Conservation (phyloP, 2,888 invertebrate species). For the Pheosia gnoma region DNA sequence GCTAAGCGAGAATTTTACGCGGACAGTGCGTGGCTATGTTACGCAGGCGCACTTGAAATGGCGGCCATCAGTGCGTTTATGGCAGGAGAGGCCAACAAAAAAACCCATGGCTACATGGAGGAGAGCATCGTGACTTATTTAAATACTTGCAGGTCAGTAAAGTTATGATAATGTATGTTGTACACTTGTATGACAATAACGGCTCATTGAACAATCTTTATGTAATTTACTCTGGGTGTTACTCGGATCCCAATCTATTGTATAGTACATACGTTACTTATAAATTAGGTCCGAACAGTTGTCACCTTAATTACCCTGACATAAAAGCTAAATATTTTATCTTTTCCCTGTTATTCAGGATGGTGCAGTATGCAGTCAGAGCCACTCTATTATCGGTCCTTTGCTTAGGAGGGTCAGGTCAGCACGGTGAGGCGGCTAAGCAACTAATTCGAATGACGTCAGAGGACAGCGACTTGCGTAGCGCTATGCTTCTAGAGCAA, state of each 20-base stretch:
- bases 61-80: conserved; percentile 96
- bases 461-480: conserved; percentile 98
- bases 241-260: too few relatives aligned
- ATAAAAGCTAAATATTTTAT: too few relatives aligned
- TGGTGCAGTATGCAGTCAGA: conserved; percentile 96
- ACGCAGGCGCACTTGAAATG: conserved; percentile 98
- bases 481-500: conserved; percentile 96
- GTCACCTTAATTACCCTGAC: too few relatives aligned
- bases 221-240: too few relatives aligned
- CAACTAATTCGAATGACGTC: conserved; percentile 97
- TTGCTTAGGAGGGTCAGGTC: conserved; percentile 90
- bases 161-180: conserved; percentile 31
- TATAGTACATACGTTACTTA: too few relatives aligned
- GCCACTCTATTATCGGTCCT: conserved; percentile 95
- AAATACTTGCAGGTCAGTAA: conserved; percentile 91
- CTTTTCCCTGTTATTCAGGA: conserved; percentile 76
- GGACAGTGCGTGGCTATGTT: conserved; percentile 98
- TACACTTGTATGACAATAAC: too few relatives aligned
- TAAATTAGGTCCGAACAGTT: too few relatives aligned
- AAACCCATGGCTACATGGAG: conserved; percentile 96
- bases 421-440: conserved; percentile 96
- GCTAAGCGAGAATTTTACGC: conserved; percentile 99
- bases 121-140: conserved; percentile 96
- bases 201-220: too few relatives aligned
- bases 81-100: conserved; percentile 90